phyloP scores from a whole-genome alignment of 2,797 vertebrate species.

The Cygnus olor region DNA sequence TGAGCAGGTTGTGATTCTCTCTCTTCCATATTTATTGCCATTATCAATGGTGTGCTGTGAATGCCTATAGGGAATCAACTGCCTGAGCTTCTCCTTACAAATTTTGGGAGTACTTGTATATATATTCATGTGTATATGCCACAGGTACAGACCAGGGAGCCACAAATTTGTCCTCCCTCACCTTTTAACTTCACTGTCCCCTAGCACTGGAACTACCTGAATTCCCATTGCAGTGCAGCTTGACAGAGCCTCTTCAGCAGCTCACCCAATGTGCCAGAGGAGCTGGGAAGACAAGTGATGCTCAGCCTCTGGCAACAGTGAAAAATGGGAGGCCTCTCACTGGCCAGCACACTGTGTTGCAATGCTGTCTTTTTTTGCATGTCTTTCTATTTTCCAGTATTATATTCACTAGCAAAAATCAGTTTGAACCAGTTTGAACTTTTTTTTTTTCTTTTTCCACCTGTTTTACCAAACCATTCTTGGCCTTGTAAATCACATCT shows the following conservation, averaged over 20 bases:
- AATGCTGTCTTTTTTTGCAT: neutral
- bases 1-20: neutral
- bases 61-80: neutral
- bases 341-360: neutral
- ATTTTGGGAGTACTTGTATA: neutral
- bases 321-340: neutral
- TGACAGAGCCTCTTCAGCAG: neutral
- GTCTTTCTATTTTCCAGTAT: neutral
- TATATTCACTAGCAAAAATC: neutral
- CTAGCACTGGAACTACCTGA: accelerated
- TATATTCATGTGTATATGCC: neutral
- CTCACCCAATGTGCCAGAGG: neutral
- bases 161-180: neutral
- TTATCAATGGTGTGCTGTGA: neutral
- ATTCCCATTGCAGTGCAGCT: neutral
- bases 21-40: neutral
- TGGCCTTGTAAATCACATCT: neutral
- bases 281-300: neutral
- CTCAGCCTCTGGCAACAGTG: neutral
- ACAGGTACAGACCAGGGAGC: neutral
- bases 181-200: neutral
- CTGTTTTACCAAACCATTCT: neutral
- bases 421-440: neutral
- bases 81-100: neutral
- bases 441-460: neutral